These are phyloP conservation scores for Cyrtorhinus lividipennis DNA, from an alignment of 1,140 invertebrate genomes.

Conservation along the genomic window DNA sequence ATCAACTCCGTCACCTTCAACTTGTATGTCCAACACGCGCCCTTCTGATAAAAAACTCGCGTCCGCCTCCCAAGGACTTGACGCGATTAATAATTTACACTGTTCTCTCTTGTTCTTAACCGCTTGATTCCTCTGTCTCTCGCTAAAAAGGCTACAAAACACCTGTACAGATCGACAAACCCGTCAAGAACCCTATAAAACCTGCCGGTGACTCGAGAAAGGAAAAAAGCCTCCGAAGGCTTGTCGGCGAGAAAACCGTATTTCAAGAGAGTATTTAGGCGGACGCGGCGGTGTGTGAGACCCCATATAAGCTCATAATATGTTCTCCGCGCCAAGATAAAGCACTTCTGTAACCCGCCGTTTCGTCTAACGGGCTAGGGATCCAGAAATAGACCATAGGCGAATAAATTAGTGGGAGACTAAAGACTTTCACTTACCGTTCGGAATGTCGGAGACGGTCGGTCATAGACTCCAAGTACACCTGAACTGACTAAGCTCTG, in stretches of 20 bases:
- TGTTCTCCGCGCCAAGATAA: too few species aligned
- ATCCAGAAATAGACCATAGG: too few species aligned
- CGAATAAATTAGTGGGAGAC: too few species aligned
- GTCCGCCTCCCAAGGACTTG: background rate
- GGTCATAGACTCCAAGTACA: too few species aligned
- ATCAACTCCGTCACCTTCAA: background rate
- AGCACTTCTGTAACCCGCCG: too few species aligned
- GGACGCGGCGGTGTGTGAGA: background rate
- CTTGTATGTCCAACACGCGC: background rate
- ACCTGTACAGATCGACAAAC: background rate
- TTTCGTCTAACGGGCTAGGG: too few species aligned
- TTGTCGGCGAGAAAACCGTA: background rate
- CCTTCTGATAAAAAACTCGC: background rate
- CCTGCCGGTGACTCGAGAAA: background rate
- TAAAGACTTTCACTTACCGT: too few species aligned
- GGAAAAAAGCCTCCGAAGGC: background rate
- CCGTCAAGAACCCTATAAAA: background rate
- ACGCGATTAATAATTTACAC: background rate
- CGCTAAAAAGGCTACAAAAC: background rate
- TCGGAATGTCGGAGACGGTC: too few species aligned
- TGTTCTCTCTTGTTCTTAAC: too few species aligned
- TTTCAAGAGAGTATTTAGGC: background rate
- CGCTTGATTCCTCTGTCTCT: too few species aligned
- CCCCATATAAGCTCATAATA: background rate
- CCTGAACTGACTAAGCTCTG: too few species aligned